Conservation (phyloP, 2,113 vertebrate species). For the Gracilinanus agilis region DNA sequence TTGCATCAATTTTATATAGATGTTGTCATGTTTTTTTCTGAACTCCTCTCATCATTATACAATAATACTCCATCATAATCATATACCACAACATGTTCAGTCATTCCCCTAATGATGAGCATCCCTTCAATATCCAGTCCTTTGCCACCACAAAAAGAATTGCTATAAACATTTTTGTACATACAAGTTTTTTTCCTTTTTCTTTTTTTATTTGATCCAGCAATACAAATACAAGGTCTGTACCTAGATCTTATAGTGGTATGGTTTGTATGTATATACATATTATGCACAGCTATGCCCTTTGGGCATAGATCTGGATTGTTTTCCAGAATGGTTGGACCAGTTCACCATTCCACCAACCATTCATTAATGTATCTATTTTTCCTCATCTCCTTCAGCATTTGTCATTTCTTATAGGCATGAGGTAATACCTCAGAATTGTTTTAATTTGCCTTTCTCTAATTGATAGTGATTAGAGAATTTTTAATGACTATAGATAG, state of each 20-base stretch:
- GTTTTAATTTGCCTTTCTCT: not conserved
- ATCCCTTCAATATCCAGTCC: not conserved
- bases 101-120: not conserved
- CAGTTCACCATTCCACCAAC: too few relatives aligned
- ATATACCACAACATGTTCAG: not conserved
- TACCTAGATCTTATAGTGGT: not conserved
- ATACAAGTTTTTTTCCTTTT: not conserved
- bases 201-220: too few relatives aligned
- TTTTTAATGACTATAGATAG: not conserved
- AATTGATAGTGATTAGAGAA: not conserved
- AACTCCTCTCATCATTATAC: not conserved
- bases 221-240: too few relatives aligned
- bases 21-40: not conserved
- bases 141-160: not conserved
- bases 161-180: not conserved
- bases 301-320: not conserved
- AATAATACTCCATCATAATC: not conserved
- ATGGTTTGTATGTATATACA: too few relatives aligned
- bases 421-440: too few relatives aligned
- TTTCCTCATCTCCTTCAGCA: not conserved
- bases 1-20: not conserved
- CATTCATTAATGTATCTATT: not conserved
- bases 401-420: not conserved
- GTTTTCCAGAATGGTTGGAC: not conserved
- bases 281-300: too few relatives aligned